Percentiles rank a stretch among this genome's conserved stretches.
These are phyloP conservation scores for Hypena proboscidalis DNA, from an alignment of 2,888 invertebrate species.

Conservation along the genomic window DNA sequence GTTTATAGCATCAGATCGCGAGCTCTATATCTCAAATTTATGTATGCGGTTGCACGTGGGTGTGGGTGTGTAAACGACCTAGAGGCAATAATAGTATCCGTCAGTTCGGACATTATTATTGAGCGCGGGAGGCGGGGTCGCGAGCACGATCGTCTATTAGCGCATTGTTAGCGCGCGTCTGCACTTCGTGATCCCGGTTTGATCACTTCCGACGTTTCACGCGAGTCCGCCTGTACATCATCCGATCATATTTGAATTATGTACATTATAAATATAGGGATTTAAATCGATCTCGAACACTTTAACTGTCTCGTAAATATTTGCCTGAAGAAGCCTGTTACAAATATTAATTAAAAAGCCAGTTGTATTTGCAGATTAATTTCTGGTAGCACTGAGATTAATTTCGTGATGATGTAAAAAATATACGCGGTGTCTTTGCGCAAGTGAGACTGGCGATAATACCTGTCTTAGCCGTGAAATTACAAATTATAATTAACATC, in stretches of 20 bases:
- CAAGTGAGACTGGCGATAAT: too few relatives aligned
- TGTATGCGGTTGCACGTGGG: conserved; percentile 27
- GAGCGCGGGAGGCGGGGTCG: conserved; percentile 67
- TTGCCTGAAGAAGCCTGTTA: conserved; percentile 22
- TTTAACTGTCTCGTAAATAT: conserved; percentile 19
- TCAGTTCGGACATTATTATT: conserved; percentile 61
- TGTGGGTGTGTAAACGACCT: conserved; percentile 38
- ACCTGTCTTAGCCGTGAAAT: too few relatives aligned
- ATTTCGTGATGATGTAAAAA: too few relatives aligned
- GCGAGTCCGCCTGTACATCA: conserved; percentile 32
- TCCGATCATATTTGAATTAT: conserved; percentile 47
- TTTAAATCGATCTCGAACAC: conserved; percentile 28
- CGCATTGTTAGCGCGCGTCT: conserved; percentile 74
- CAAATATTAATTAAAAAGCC: conserved; percentile 15
- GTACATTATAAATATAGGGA: conserved; percentile 33
- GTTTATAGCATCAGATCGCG: too few relatives aligned
- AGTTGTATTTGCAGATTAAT: conserved; percentile 6
- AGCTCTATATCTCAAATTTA: conserved; percentile 30
- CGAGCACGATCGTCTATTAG: conserved; percentile 79
- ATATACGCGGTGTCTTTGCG: too few relatives aligned
- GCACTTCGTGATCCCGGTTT: conserved; percentile 71
- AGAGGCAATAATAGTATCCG: conserved; percentile 44
- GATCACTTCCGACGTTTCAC: conserved; percentile 75
- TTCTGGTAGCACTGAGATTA: background rate
- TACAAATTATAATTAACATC: too few relatives aligned